Percentiles rank a stretch among this genome's conserved stretches.
phyloP scores from a whole-genome alignment of 2,888 invertebrate species.

The Unio pictorum region DNA sequence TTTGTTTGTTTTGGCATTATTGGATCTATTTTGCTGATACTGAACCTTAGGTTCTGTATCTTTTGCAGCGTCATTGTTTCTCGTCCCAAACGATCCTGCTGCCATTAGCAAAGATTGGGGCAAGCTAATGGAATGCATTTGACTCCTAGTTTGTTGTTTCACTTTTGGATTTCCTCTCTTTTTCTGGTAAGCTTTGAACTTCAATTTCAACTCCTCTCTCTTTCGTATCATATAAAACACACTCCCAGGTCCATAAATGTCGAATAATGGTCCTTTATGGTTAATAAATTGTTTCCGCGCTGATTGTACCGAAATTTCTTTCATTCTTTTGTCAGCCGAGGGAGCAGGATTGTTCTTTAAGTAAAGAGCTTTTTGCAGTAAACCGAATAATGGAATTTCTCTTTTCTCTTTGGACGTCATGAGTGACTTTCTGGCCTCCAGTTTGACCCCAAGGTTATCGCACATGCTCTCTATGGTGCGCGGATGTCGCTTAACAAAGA shows the following conservation, averaged over 20 bases:
- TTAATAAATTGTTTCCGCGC: conserved; percentile 58
- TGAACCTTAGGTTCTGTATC: conserved; percentile 18
- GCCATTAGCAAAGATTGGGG: conserved; percentile 43
- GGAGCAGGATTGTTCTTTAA: conserved; percentile 36
- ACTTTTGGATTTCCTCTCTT: background rate
- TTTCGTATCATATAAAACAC: conserved; percentile 65
- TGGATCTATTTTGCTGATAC: background rate
- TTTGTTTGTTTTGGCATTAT: background rate
- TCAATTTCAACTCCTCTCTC: conserved; percentile 43
- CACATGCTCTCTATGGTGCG: conserved; percentile 67
- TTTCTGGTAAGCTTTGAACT: conserved; percentile 24
- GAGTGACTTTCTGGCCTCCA: conserved; percentile 50
- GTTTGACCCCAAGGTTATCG: conserved; percentile 55
- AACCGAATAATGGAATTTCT: conserved; percentile 57
- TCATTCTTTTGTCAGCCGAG: conserved; percentile 28
- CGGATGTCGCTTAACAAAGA: conserved; percentile 65
- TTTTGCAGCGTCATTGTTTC: conserved; percentile 25
- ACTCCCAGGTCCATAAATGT: conserved; percentile 67
- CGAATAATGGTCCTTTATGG: conserved; percentile 63
- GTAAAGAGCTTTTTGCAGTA: conserved; percentile 40
- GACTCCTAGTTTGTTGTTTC: conserved; percentile 20
- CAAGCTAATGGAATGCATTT: conserved; percentile 36
- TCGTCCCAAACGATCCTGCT: conserved; percentile 38
- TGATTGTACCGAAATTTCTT: conserved; percentile 45
- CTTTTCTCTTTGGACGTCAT: conserved; percentile 41